phyloP scores from a whole-genome alignment of 2,888 invertebrate species.

The Rhimphoctona megacephalus region DNA sequence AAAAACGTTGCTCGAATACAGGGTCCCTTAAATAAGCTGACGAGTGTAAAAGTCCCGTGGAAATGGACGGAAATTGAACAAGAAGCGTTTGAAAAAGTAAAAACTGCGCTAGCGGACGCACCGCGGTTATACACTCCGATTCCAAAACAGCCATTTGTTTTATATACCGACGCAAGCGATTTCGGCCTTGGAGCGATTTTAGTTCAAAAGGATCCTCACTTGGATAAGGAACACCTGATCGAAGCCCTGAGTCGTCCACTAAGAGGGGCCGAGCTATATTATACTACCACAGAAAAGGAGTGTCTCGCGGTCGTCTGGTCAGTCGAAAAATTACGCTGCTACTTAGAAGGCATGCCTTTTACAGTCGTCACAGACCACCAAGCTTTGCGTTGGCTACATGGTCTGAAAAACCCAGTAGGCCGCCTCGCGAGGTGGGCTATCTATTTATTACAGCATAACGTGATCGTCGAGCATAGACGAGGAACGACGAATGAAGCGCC shows the following conservation, averaged over 20 bases:
- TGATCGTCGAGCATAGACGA: not conserved
- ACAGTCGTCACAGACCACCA: slow-evolving; percentile 56
- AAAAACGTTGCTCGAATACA: slow-evolving; percentile 51
- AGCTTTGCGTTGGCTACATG: slow-evolving; percentile 27
- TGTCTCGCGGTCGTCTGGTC: slow-evolving; percentile 13
- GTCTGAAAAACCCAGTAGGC: not conserved
- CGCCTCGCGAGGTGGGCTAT: slow-evolving; percentile 2
- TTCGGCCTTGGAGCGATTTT: slow-evolving; percentile 62
- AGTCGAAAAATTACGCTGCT: slow-evolving; percentile 45
- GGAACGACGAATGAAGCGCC: not conserved
- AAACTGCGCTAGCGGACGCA: slow-evolving; percentile 43
- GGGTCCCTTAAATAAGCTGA: slow-evolving; percentile 62
- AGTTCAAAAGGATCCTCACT: slow-evolving; percentile 37
- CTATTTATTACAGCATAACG: not conserved
- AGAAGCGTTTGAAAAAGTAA: slow-evolving; percentile 53
- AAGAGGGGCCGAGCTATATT: slow-evolving; percentile 19
- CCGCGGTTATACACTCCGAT: slow-evolving; percentile 55
- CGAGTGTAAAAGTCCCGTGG: slow-evolving; percentile 58
- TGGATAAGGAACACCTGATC: slow-evolving; percentile 40
- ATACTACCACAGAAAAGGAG: slow-evolving; percentile 5
- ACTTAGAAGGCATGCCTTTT: slow-evolving; percentile 46
- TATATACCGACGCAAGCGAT: slow-evolving; percentile 64
- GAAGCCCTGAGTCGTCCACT: slow-evolving; percentile 32
- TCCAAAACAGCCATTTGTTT: slow-evolving; percentile 56
- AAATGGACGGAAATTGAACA: slow-evolving; percentile 60